Percentiles rank a stretch among this genome's conserved stretches.
These are phyloP conservation scores for Pantala flavescens DNA, from an alignment of 1,140 invertebrate genomes.

Conservation along the genomic window DNA sequence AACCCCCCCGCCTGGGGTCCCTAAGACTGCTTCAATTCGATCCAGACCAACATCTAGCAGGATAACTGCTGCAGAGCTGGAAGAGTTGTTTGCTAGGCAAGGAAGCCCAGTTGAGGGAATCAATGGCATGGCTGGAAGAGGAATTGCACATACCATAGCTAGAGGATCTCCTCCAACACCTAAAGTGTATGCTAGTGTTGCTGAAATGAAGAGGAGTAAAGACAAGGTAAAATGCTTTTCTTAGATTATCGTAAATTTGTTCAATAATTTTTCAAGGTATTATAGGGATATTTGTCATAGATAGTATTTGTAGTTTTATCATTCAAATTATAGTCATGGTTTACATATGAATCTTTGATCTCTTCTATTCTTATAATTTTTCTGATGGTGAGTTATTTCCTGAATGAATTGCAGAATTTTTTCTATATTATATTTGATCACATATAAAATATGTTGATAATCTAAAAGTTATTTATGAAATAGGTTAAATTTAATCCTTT, in stretches of 20 bases:
- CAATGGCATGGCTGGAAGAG: neutral
- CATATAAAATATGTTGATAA: no score
- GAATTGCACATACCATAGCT: slow-evolving; percentile 39
- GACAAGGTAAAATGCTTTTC: slow-evolving; percentile 60
- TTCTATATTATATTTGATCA: no score
- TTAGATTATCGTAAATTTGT: no score
- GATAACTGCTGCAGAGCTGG: slow-evolving; percentile 78
- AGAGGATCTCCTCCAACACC: slow-evolving; percentile 53
- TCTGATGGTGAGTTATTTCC: no score
- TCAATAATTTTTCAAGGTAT: neutral
- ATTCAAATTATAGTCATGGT: no score
- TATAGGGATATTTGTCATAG: no score
- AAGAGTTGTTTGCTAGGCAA: slow-evolving; percentile 80
- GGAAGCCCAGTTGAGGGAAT: slow-evolving; percentile 38
- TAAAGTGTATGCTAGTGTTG: slow-evolving; percentile 83
- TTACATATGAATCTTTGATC: no score
- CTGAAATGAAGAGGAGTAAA: slow-evolving; percentile 82
- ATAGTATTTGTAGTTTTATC: no score
- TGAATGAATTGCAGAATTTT: no score
- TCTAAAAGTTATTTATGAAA: no score
- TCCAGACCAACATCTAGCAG: slow-evolving; percentile 72
- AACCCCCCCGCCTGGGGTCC: slow-evolving; percentile 22
- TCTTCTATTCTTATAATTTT: no score
- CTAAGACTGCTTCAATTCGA: slow-evolving; percentile 76
- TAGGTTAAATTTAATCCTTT: no score